These are phyloP conservation scores for Desmophyllum pertusum DNA, from an alignment of 92 coral and sea anemone genomes.

Conservation along the genomic window DNA sequence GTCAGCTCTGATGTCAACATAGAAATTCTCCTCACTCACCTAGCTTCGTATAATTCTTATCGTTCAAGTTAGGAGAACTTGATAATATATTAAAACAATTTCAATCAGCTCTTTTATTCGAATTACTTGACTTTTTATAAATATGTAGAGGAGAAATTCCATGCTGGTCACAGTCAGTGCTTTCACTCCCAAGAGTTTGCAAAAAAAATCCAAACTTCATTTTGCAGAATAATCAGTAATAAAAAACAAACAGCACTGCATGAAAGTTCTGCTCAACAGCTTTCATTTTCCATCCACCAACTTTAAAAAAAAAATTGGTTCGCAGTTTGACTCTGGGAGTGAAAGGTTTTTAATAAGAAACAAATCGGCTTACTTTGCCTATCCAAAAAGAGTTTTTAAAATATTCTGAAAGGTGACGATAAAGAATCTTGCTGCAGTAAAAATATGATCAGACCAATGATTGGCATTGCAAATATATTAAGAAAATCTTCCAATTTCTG, in stretches of 20 bases:
- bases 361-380: background rate
- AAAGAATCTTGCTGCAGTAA: background rate
- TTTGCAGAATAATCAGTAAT: too few relatives aligned
- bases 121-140: background rate
- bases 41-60: background rate
- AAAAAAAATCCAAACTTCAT: background rate
- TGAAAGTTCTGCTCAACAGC: background rate
- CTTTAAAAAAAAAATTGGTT: background rate
- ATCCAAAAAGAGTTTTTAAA: background rate
- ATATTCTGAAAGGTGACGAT: background rate
- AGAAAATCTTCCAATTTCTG: background rate
- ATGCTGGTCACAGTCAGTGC: background rate
- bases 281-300: background rate
- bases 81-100: background rate
- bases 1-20: background rate
- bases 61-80: background rate
- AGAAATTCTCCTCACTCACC: background rate
- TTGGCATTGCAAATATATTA: slow-evolving; percentile 9
- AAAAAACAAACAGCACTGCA: background rate
- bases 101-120: background rate
- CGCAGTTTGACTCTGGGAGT: background rate
- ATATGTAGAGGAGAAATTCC: background rate
- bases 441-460: background rate
- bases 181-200: background rate
- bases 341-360: background rate